phyloP scores from a whole-genome alignment of 2,113 vertebrate species.

The Actenoides lindsayi region DNA sequence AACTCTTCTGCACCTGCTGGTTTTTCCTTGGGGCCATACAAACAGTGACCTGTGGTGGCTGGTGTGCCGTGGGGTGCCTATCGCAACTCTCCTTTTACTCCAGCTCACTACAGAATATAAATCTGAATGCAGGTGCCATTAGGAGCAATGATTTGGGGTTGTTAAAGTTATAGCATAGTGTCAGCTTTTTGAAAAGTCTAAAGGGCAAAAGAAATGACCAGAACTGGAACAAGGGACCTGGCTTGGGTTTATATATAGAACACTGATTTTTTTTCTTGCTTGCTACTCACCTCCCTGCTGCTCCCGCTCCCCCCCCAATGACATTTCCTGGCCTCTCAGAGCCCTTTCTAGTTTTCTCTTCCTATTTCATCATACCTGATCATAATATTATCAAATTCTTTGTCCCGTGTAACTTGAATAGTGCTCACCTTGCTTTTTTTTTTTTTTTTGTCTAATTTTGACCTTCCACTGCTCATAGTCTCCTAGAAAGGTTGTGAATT shows the following conservation, averaged over 20 bases:
- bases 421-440: not conserved
- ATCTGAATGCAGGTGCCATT: not conserved
- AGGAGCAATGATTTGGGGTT: not conserved
- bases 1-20: not conserved
- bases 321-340: not conserved
- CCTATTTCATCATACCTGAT: not conserved
- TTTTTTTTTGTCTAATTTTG: not conserved
- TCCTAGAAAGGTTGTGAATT: not conserved
- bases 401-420: not conserved
- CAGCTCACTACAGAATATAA: not conserved
- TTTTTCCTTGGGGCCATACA: not conserved
- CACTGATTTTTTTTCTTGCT: not conserved
- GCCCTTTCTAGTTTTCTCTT: not conserved
- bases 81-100: not conserved
- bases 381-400: not conserved
- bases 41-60: accelerated
- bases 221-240: not conserved
- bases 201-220: not conserved
- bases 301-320: not conserved
- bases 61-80: not conserved
- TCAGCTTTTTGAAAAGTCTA: not conserved
- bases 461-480: not conserved
- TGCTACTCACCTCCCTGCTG: not conserved
- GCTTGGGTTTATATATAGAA: not conserved
- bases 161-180: not conserved